Evolutionary conservation across 2,797 vertebrate species (phyloP), one percentile per base, ranked within the genome.

Genomic region (Psittacula echo): DNA sequence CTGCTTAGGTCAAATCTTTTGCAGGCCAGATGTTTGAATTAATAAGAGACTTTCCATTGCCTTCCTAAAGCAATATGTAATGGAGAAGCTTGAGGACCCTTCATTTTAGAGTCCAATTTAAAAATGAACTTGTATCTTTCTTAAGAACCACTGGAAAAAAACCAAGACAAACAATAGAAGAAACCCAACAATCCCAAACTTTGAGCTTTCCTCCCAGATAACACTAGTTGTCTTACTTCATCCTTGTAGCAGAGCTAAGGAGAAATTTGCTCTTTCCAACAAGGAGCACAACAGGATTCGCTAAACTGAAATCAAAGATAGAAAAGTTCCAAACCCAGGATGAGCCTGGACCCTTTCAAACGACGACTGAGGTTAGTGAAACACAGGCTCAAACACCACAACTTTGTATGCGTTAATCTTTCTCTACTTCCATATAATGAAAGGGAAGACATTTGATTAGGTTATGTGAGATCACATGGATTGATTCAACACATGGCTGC

Each of bases 401-500:
- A 68, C 53, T 87, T 67, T 2, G 39, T 10, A 34, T 68, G 29
- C 45, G 45, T 62, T 62, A 26, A 47, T 68, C 67, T 87, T 76
- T 62, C 51, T 56, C 39, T 73, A 15, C 58, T 90, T 78, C 58
- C 20, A 8, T n/a, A 2, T 26, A 45, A 78, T 2, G 7, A 32
- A 84, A 87, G n/a, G 58, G 47, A 81, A 84, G 45, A 37, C 30
- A 53, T 60, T 87, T 61, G 89, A 77, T 94, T 58, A 91, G 56
- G 51, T 76, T 75, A 27, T 21, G 65, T 84, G 95, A 78, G 91
- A 84, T 81, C 72, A 75, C 10, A 3, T 12, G 41, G 89, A 58
- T 26, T 45, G 84, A 67, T 72, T 61, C 75, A 81, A 71, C 85
- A 66, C 91, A 60, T 60, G 91, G 89, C 87, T 82, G 85, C 77